Evolutionary conservation across 2,797 vertebrate species (phyloP), one percentile per base, ranked within the genome.

Genomic region (Columba guinea): DNA sequence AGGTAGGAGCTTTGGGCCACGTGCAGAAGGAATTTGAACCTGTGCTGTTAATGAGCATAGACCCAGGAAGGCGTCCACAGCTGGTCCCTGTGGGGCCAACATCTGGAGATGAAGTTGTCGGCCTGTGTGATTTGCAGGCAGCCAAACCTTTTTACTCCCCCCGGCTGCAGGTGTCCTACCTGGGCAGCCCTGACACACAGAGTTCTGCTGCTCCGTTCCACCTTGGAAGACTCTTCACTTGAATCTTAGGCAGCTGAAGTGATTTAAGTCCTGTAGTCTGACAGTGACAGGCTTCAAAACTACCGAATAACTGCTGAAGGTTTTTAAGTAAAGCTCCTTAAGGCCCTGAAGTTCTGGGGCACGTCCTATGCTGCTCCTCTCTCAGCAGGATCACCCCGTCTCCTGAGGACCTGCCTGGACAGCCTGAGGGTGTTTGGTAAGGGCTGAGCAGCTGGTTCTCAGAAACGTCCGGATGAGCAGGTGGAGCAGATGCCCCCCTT

Each of bases 161-260:
- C 41, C 23, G 41, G 53, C 56, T 69, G 60, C 52, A 48, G 62
- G 28, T 51, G 1, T 27, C 53, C 46, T 22, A 10, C 52, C 2
- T n/a, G 52, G 52, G 23, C 16, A 55, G 58, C 65, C 32, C 34
- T 14, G 60, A 34, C 60, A 39, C 37, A 32, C 0, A 0, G 41
- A 32, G 8, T 0, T 56, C 14, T 65, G 48, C 69, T 81, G 69
- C 74, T 86, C 73, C 1, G 0, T 7, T 55, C 52, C 1, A 0
- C 27, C 60, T 23, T 67, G 84, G 80, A 59, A 59, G 34, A 22
- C 22, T 3, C 32, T 24, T n/a, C 34, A 3, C 34, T 68, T 37
- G 13, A 65, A 24, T 41, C 23, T 64, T 26, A 5, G 3, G 12
- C 35, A 56, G 39, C 49, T 35, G 1, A 77, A 71, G 35, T 10